Base-by-base conservation (phyloP, 2,888 invertebrate species). In the Bellardia bayeri region DNA sequence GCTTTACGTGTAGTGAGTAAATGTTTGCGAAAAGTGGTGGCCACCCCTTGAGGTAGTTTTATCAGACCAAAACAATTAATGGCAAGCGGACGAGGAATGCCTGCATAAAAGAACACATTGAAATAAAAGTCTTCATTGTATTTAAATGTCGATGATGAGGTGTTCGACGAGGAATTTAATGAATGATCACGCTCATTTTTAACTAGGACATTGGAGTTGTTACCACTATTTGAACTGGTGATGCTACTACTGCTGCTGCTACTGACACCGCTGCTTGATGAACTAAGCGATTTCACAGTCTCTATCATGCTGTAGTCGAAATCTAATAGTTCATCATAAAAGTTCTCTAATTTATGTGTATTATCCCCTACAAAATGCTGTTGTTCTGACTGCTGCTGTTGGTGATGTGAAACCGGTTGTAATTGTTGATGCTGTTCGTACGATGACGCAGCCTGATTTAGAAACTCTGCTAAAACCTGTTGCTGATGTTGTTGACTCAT, bases 401-500 rank as follows among this genome's bases (percentile, higher is more conserved):
- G 64, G 16, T 74, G 82, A 13, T 69, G 64, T 16, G 80, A 76
- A 71, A 81, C 64, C 33, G 82, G 85, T 33, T 87, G 87, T 11
- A 78, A 16, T 74, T 82, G 78, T 40, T 82, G 82, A 37, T 78
- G 79, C 11, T 85, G 79, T 40, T 85, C 88, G 72, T 92, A 91
- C 16, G 90, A 90, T 1, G 81, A 75, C 14, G 87, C 87, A 2
- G 92, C 91, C 54, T 92, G 91, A 4, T 91, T 92, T 6, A 92
- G 89, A 72, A 92, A 92, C 54, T 92, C 92, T 0, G 91, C 91
- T 8, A 92, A 90, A 14, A 91, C 91, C 87, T 92, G 91, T 81
- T 92, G 91, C 72, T 92, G 91, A 23, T 91, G 91, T 37, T 92
- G 92, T 72, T 92, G 92, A 79, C 92, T 92, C 89, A 92, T 88